A percentile compares a stretch with the other conserved stretches of the same genome.
Evolutionary conservation across 2,113 vertebrate species (phyloP).

Genomic region (Agapornis roseicollis): DNA sequence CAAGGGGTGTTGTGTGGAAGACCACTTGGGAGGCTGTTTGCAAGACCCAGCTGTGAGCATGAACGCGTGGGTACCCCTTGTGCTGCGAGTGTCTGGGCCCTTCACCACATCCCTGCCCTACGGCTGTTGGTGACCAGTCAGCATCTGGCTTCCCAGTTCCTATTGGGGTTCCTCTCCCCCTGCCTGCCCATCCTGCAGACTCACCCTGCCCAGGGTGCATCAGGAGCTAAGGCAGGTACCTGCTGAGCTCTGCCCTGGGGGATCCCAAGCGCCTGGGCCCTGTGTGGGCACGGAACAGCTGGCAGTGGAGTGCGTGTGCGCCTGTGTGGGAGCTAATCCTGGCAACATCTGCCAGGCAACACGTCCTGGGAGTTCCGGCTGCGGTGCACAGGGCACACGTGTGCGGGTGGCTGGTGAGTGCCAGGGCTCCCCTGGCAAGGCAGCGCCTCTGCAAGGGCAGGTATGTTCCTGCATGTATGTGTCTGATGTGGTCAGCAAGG

Average conservation of each 20-base stretch:
- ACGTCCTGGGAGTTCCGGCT: fast-evolving
- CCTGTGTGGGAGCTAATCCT: constrained; percentile 32
- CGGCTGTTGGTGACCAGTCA: background rate
- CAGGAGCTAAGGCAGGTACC: background rate
- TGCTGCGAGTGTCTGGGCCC: background rate
- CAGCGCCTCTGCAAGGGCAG: fast-evolving
- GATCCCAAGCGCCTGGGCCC: background rate
- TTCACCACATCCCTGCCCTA: background rate
- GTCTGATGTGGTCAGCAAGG: background rate
- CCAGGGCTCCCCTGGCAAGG: background rate
- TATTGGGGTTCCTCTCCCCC: background rate
- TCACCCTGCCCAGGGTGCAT: background rate
- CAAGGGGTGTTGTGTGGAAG: background rate
- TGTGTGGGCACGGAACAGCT: fast-evolving
- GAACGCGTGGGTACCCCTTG: fast-evolving
- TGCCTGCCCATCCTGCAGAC: too few relatives aligned
- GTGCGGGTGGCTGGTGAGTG: background rate
- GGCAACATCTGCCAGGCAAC: constrained; percentile 40
- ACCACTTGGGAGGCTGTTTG: background rate
- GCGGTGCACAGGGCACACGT: background rate
- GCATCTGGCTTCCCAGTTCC: background rate
- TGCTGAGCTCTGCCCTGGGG: fast-evolving
- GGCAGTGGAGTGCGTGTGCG: fast-evolving
- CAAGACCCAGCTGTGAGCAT: background rate
- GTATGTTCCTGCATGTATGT: fast-evolving